Evolutionary conservation across 2,113 vertebrate genomes (phyloP).

Genomic region (Neotragus moschatus): DNA sequence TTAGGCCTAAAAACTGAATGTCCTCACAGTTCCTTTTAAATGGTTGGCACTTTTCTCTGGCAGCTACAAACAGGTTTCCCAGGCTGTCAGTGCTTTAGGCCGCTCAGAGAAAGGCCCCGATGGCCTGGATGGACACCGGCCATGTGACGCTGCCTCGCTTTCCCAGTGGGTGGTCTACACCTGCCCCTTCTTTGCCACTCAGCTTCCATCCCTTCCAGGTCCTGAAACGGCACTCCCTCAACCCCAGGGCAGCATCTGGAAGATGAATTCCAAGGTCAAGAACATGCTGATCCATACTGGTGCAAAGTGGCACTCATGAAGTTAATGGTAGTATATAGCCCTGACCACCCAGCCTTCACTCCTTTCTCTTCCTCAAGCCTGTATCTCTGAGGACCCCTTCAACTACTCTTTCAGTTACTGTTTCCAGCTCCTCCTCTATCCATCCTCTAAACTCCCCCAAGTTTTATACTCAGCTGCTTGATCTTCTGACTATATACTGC

Average conservation of each 20-base stretch:
- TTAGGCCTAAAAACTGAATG: neutral
- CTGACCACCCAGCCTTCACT: neutral
- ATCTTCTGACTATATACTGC: neutral
- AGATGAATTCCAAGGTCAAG: neutral
- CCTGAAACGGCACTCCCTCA: neutral
- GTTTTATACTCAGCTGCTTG: neutral
- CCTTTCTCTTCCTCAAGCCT: neutral
- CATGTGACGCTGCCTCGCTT: neutral
- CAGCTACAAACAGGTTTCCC: neutral
- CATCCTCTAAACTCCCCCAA: neutral
- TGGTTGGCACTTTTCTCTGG: neutral
- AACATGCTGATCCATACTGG: too few relatives aligned
- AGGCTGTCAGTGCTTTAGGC: neutral
- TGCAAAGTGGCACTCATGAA: neutral
- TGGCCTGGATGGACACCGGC: accelerated
- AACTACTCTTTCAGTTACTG: neutral
- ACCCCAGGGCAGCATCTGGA: neutral
- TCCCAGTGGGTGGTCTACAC: neutral
- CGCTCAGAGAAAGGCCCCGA: neutral
- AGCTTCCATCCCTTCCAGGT: neutral
- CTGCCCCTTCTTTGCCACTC: neutral
- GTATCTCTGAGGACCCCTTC: neutral
- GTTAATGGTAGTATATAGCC: accelerated
- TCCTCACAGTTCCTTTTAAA: neutral
- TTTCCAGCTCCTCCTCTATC: neutral